phyloP scores from a whole-genome alignment of 2,113 vertebrate genomes.

The Syrmaticus mikado region DNA sequence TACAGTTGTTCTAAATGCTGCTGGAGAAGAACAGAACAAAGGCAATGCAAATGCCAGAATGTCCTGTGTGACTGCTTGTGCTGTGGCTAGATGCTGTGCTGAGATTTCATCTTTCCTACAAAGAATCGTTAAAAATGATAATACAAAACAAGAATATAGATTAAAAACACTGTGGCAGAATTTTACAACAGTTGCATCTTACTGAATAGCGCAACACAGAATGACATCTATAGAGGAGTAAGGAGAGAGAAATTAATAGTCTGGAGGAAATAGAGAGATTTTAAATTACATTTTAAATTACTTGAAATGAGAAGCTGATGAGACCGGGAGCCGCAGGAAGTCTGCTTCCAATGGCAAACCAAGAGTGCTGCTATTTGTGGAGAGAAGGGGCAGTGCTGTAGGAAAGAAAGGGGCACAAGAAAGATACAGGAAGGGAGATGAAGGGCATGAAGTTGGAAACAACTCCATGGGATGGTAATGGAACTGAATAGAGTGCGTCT shows the following conservation, averaged over 20 bases:
- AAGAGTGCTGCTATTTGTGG: conserved; percentile 74
- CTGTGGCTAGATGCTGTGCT: conserved; percentile 38
- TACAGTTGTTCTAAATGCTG: conserved; percentile 45
- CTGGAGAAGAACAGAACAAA: conserved; percentile 65
- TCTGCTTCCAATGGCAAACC: conserved; percentile 65
- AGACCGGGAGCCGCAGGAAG: conserved; percentile 67
- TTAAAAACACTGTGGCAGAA: conserved; percentile 37
- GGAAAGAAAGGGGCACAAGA: conserved; percentile 39
- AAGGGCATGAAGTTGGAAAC: conserved; percentile 55
- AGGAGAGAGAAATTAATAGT: conserved; percentile 70
- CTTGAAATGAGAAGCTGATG: conserved; percentile 71
- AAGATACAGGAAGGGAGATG: conserved; percentile 57
- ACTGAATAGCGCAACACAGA: conserved; percentile 19
- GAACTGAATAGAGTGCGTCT: conserved; percentile 16
- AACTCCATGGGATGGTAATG: conserved; percentile 45
- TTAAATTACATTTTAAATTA: conserved; percentile 74
- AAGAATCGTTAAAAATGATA: conserved; percentile 59
- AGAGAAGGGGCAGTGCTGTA: conserved; percentile 57
- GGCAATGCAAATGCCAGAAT: conserved; percentile 61
- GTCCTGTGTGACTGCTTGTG: conserved; percentile 57
- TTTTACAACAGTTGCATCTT: conserved; percentile 21
- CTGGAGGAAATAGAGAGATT: conserved; percentile 68
- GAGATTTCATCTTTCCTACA: conserved; percentile 52
- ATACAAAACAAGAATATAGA: conserved; percentile 29
- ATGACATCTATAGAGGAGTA: conserved; percentile 48